These are phyloP conservation scores for Brachyistius frenatus DNA, from an alignment of 2,113 vertebrate genomes.

Conservation along the genomic window DNA sequence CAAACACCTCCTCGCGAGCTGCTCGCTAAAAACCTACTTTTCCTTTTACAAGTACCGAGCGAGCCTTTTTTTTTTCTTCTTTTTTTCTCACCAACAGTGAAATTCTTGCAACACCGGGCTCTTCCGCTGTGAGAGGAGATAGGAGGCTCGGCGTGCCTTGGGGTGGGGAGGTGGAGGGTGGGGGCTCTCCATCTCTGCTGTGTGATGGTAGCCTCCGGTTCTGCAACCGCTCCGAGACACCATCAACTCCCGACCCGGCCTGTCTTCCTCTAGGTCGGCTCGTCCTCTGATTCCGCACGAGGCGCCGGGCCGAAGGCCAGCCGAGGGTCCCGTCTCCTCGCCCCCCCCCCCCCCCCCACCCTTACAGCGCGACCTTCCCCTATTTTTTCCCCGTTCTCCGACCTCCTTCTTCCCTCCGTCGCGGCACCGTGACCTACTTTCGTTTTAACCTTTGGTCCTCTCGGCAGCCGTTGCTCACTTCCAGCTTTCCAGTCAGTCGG, in stretches of 20 bases:
- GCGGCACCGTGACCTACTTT: conserved; percentile 65
- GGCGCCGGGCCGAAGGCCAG: conserved; percentile 44
- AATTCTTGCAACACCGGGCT: conserved; percentile 44
- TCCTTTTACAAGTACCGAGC: conserved; percentile 11
- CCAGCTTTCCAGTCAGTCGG: conserved; percentile 40
- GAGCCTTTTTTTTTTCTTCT: conserved; percentile 33
- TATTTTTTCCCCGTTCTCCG: neutral
- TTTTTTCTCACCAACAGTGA: neutral
- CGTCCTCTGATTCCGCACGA: conserved; percentile 57
- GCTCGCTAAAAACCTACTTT: neutral
- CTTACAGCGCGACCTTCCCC: conserved; percentile 59
- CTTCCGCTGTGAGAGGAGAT: conserved; percentile 40
- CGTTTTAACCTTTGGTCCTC: conserved; percentile 58
- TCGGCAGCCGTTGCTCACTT: conserved; percentile 25
- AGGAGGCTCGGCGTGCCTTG: conserved; percentile 30
- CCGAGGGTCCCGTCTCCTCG: conserved; percentile 29
- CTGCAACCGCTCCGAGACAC: conserved; percentile 10
- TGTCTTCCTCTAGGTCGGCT: conserved; percentile 47
- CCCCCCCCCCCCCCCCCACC: conserved; percentile 49
- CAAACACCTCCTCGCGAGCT: neutral
- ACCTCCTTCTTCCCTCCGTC: conserved; percentile 56
- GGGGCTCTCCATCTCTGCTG: conserved; percentile 28
- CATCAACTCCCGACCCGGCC: conserved; percentile 31
- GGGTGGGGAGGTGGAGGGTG: neutral
- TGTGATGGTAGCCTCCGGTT: conserved; percentile 38